A percentile compares a stretch with the other conserved stretches of the same genome.
phyloP scores from a whole-genome alignment of 2,113 vertebrate species.

The Channa argus region DNA sequence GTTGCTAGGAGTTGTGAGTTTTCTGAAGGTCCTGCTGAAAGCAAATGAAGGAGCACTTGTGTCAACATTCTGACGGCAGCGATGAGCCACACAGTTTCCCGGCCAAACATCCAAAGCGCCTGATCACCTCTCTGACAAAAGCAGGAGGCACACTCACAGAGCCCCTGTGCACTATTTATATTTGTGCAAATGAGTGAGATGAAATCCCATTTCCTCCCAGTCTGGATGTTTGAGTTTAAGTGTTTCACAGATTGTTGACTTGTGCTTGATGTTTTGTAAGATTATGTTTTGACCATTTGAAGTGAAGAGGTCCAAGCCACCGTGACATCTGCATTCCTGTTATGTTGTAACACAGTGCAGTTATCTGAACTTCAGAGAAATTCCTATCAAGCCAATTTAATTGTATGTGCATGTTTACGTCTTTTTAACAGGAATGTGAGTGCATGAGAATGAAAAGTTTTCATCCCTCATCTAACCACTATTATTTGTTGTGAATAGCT shows the following conservation, averaged over 20 bases:
- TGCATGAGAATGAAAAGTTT: slow-evolving; percentile 5
- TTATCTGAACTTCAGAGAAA: slow-evolving; percentile 12
- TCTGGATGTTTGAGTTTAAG: not conserved
- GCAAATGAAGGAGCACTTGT: slow-evolving; percentile 81
- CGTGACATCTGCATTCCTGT: slow-evolving; percentile 5
- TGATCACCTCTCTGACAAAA: slow-evolving; percentile 42
- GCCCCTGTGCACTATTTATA: slow-evolving; percentile 27
- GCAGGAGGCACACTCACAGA: not conserved
- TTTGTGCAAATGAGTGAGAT: slow-evolving; percentile 39
- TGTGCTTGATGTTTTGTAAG: not conserved
- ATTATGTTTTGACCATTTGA: not conserved
- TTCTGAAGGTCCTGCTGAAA: slow-evolving; percentile 78
- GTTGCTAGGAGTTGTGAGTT: slow-evolving; percentile 79
- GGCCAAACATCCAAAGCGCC: slow-evolving; percentile 55
- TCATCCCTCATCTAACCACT: slow-evolving; percentile 28
- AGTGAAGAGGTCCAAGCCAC: not conserved
- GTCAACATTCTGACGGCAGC: slow-evolving; percentile 72
- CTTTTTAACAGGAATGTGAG: slow-evolving; percentile 1
- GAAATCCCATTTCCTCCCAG: slow-evolving; percentile 13
- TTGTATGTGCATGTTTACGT: not conserved
- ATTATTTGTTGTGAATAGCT: slow-evolving; percentile 41
- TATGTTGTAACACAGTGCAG: not conserved
- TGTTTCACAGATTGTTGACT: not conserved
- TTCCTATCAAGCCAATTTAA: slow-evolving; percentile 25
- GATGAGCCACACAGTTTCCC: slow-evolving; percentile 66